Evolutionary conservation across 64 coral and sea anemone species (phyloP).

Genomic region (Actinia tenebrosa): DNA sequence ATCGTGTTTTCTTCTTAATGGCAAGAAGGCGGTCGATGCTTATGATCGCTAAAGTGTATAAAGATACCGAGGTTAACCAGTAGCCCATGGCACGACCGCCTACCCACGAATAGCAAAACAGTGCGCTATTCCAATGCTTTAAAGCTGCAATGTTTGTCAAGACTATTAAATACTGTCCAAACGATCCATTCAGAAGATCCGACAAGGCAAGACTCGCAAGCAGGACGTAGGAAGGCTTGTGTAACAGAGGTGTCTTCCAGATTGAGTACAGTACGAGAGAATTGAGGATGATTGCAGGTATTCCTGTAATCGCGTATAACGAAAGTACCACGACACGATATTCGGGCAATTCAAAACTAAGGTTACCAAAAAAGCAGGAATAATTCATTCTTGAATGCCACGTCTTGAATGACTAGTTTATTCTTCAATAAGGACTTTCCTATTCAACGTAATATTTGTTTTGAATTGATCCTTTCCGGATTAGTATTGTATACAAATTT

Average conservation of each 20-base stretch:
- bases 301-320: neutral
- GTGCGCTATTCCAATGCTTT: neutral
- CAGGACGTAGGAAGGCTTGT: conserved; percentile 11
- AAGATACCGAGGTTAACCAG: neutral
- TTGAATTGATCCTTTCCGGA: no score
- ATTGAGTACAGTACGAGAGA: neutral
- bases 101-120: neutral
- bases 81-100: neutral
- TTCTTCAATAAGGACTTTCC: no score
- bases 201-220: neutral
- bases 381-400: neutral
- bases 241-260: conserved; percentile 5
- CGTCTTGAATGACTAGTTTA: no score
- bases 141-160: neutral
- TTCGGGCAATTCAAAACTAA: neutral
- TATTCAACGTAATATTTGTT: no score
- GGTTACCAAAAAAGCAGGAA: neutral
- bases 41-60: neutral
- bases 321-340: neutral
- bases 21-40: conserved; percentile 5
- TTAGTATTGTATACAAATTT: no score
- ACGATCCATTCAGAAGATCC: neutral
- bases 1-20: neutral
- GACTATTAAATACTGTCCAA: neutral
- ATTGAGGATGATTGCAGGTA: neutral